Conservation (phyloP, 1,140 invertebrate species). For the Heliconius congener region DNA sequence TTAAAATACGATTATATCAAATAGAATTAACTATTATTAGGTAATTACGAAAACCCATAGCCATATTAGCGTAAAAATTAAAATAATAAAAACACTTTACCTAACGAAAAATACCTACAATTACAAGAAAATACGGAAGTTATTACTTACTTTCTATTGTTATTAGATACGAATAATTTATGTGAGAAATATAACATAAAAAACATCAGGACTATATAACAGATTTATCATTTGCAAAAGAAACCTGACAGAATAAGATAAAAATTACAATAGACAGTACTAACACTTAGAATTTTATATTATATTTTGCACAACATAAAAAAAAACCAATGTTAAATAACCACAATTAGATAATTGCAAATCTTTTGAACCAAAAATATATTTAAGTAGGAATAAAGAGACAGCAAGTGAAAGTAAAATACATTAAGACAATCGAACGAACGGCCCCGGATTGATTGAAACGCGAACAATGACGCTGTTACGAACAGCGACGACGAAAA, state of each 20-base stretch:
- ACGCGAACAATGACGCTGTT: conserved; percentile 33
- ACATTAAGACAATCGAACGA: conserved; percentile 32
- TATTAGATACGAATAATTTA: background rate
- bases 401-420: conserved; percentile 33
- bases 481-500: conserved; percentile 30
- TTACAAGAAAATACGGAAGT: background rate
- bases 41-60: no score
- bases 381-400: conserved; percentile 1
- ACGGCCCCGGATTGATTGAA: conserved; percentile 26
- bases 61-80: background rate
- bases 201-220: background rate
- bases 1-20: no score
- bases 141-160: conserved; percentile 1
- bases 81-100: background rate
- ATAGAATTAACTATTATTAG: no score
- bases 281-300: no score
- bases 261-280: background rate
- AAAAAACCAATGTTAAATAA: background rate
- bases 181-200: background rate
- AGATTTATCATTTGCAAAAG: background rate
- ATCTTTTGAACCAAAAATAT: background rate
- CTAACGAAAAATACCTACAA: background rate
- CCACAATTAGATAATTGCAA: background rate
- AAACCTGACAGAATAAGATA: background rate
- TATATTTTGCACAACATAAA: background rate